Base-by-base conservation (phyloP, 2,113 vertebrate species). In the Stegostoma tigrinum region DNA sequence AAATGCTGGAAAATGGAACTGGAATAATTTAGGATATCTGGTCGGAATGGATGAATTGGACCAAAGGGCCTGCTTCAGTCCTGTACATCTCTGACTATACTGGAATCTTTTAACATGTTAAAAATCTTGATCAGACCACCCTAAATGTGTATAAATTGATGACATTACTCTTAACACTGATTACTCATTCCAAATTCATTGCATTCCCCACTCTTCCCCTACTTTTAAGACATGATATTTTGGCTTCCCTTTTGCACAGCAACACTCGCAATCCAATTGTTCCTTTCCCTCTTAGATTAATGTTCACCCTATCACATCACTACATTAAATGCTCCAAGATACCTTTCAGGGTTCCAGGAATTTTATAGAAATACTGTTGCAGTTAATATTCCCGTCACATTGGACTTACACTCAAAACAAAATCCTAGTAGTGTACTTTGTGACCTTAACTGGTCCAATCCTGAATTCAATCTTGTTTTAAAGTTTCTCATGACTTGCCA, bases 401-500 rank as follows among this genome's bases (percentile, higher is more conserved):
- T 83, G 80, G 38, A 83, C 19, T 45, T 42, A 17, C 38, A 83
- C 80, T 83, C n/a, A 80, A 80, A 83, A 42, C 5, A 42, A 45
- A 45, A 83, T 83, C 80, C 80, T 42, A 45, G 23, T 83, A 45
- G 19, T 83, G 55, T 61, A 61, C 55, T 42, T 83, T 83, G 80
- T 83, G 80, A 83, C 80, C 80, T 45, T 42, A 19, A 83, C 3
- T 5, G 17, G 38, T 83, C 80, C 80, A 42, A 38, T 83, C 80
- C 80, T 45, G 38, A 83, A 83, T 19, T 83, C 3, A 38, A 83
- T 45, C 80, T 83, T 83, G 78, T 38, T 83, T 83, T 83, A 42
- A 83, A 23, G 80, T 83, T 83, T 83, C 78, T 83, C 78, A 83
- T 83, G 78, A 83, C 80, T 42, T 83, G 15, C 80, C 80, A 83